Evolutionary conservation across 2,797 vertebrate genomes (phyloP).

Genomic region (Sphenodon punctatus): DNA sequence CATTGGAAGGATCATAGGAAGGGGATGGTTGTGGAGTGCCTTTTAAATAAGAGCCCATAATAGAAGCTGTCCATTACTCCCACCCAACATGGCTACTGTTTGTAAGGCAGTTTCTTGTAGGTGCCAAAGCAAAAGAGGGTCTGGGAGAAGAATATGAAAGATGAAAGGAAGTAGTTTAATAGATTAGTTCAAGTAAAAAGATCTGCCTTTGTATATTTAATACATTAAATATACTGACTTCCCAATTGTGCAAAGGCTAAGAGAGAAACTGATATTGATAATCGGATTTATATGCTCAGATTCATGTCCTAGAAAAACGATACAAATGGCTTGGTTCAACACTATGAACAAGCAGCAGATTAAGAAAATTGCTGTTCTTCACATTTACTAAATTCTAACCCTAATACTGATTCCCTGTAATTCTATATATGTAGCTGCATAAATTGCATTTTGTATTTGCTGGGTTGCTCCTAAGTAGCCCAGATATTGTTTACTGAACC

Average conservation of each 20-base stretch:
- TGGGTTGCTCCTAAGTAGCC: too few relatives aligned
- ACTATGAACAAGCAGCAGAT: neutral
- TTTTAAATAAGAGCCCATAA: too few relatives aligned
- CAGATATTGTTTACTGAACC: too few relatives aligned
- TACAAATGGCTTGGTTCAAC: neutral
- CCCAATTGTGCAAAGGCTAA: neutral
- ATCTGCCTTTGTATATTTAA: neutral
- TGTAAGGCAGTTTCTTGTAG: too few relatives aligned
- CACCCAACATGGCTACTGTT: too few relatives aligned
- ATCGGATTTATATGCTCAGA: neutral
- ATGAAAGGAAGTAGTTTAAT: neutral
- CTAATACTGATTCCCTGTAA: neutral
- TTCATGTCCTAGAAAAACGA: neutral
- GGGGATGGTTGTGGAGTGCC: too few relatives aligned
- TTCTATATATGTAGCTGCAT: neutral
- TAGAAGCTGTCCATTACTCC: too few relatives aligned
- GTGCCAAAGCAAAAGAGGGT: too few relatives aligned
- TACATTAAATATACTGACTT: neutral
- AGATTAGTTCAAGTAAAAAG: neutral
- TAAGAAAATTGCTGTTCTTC: neutral
- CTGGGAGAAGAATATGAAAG: neutral
- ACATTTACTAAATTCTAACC: neutral
- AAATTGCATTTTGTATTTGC: too few relatives aligned
- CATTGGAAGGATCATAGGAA: too few relatives aligned
- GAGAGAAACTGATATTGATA: neutral